Conservation (phyloP, 2,888 invertebrate species). For the Lycocerus yunnanus region DNA sequence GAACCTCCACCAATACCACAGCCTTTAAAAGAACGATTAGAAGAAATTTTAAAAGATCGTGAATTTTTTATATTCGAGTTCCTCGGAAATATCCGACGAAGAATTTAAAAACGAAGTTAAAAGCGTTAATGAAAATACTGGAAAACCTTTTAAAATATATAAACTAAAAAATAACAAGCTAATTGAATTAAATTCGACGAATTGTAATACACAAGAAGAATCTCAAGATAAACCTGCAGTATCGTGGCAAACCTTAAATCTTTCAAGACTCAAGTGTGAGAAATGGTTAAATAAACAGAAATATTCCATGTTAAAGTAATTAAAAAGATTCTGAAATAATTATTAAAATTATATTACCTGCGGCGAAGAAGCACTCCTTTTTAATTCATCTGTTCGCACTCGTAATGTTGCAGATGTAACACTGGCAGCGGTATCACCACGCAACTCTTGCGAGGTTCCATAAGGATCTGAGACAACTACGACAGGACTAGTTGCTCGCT, state of each 20-base stretch:
- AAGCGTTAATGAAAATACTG: not conserved
- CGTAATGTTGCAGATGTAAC: constrained; percentile 48
- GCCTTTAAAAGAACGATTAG: constrained; percentile 9
- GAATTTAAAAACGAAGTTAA: not conserved
- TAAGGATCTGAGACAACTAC: constrained; percentile 53
- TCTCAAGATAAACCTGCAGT: constrained; percentile 40
- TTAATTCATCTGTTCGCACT: constrained; percentile 64
- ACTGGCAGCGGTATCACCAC: constrained; percentile 37
- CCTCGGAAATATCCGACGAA: constrained; percentile 3
- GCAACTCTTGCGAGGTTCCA: constrained; percentile 45
- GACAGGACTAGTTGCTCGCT: constrained; percentile 51
- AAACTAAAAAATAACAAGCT: constrained; percentile 17
- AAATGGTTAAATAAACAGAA: constrained; percentile 43
- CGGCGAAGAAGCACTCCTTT: constrained; percentile 65
- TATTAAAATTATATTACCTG: constrained; percentile 55
- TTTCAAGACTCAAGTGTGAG: constrained; percentile 45
- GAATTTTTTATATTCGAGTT: constrained; percentile 8
- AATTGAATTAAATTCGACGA: constrained; percentile 40
- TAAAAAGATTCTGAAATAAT: not conserved
- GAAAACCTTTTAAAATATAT: constrained; percentile 40
- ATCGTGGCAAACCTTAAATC: constrained; percentile 40
- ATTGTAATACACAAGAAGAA: constrained; percentile 38
- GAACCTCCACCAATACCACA: constrained; percentile 15
- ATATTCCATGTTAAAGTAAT: constrained; percentile 2
- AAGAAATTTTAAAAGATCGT: constrained; percentile 18